These are phyloP conservation scores for Pongo pygmaeus DNA, from an alignment of 2,113 vertebrate genomes.

Conservation along the genomic window DNA sequence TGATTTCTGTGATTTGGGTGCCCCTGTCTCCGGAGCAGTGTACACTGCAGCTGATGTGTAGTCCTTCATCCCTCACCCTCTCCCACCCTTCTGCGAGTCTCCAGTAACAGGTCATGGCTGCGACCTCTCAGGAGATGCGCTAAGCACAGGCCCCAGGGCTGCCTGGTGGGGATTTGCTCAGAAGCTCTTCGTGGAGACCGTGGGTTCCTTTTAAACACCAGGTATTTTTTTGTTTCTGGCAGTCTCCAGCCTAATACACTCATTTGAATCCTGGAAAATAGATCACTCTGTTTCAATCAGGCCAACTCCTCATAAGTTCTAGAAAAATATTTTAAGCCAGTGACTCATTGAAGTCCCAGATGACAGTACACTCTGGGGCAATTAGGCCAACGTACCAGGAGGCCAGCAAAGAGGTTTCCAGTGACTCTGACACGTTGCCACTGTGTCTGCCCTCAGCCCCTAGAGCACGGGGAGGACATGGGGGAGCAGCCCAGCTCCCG, in stretches of 20 bases:
- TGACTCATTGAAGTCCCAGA: not conserved
- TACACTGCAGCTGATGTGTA: too few species aligned
- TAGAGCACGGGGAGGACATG: not conserved
- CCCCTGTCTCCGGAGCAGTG: too few species aligned
- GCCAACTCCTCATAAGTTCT: not conserved
- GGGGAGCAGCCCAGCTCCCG: not conserved
- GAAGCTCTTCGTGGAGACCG: fast-evolving
- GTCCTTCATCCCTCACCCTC: too few species aligned
- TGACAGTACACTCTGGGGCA: fast-evolving
- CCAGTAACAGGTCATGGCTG: not conserved
- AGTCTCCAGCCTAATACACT: not conserved
- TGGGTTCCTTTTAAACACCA: too few species aligned
- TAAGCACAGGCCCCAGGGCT: not conserved
- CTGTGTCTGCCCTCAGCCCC: not conserved
- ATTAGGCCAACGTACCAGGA: fast-evolving
- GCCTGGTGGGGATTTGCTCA: fast-evolving
- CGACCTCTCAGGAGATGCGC: fast-evolving
- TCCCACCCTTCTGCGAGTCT: too few species aligned
- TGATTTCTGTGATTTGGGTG: too few species aligned
- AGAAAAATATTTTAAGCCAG: not conserved
- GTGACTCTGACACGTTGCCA: fast-evolving
- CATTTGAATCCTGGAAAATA: not conserved
- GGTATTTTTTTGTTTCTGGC: not conserved
- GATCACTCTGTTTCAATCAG: not conserved
- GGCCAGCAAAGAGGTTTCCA: fast-evolving